Percentiles rank a stretch among this genome's conserved stretches.
These are phyloP conservation scores for Cynopterus sphinx DNA, from an alignment of 2,797 vertebrate genomes.

Conservation along the genomic window DNA sequence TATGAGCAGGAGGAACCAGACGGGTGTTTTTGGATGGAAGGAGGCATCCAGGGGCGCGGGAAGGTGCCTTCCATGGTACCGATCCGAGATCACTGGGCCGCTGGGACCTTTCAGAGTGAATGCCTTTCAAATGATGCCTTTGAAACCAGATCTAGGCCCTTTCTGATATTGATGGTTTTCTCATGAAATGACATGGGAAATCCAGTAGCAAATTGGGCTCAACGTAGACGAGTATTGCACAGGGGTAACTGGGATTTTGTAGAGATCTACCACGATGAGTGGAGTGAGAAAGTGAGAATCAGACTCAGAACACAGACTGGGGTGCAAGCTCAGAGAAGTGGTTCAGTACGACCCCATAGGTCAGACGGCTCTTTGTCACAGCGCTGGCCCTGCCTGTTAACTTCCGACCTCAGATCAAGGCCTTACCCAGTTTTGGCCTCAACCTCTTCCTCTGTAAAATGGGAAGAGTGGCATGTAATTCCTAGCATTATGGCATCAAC, in stretches of 20 bases:
- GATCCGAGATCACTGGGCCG: background rate
- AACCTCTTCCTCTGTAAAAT: background rate
- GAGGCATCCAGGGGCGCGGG: background rate
- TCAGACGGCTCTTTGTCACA: background rate
- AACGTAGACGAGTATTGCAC: background rate
- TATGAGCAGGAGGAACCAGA: background rate
- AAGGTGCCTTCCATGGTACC: background rate
- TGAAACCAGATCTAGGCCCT: background rate
- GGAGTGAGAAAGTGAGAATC: background rate
- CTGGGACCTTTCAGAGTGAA: background rate
- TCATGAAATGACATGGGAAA: conserved; percentile 42
- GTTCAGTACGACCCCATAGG: rapidly evolving
- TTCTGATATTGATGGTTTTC: conserved; percentile 36
- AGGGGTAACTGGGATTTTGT: background rate
- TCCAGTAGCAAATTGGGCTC: conserved; percentile 3
- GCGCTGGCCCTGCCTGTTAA: too few relatives aligned
- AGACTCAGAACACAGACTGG: rapidly evolving
- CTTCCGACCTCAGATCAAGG: background rate
- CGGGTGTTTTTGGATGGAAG: background rate
- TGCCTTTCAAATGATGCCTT: conserved; percentile 50
- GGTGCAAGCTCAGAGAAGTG: background rate
- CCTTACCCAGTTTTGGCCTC: background rate
- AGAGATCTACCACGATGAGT: background rate
- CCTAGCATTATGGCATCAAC: too few relatives aligned
- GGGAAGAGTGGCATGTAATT: background rate